These are phyloP conservation scores for Hyles lineata DNA, from an alignment of 2,888 invertebrate species.

Conservation along the genomic window DNA sequence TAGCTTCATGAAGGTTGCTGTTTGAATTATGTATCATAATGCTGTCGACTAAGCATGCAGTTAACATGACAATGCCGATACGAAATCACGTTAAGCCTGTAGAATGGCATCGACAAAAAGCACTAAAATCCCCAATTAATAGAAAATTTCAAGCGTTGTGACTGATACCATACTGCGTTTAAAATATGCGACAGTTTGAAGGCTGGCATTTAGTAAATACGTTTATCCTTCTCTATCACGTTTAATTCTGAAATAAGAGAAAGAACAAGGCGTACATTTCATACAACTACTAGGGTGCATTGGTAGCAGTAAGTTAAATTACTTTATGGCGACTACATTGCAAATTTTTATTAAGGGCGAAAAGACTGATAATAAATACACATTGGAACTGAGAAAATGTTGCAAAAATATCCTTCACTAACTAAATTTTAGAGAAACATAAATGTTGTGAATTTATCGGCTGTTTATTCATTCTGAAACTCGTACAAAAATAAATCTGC, in stretches of 20 bases:
- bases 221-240: constrained; percentile 59
- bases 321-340: constrained; percentile 60
- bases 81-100: constrained; percentile 60
- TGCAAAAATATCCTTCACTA: constrained; percentile 45
- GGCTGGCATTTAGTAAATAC: constrained; percentile 49
- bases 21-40: constrained; percentile 49
- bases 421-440: constrained; percentile 38
- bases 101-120: constrained; percentile 64
- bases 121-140: constrained; percentile 76
- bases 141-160: constrained; percentile 71
- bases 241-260: constrained; percentile 45
- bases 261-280: constrained; percentile 51
- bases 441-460: constrained; percentile 48
- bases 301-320: constrained; percentile 67
- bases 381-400: constrained; percentile 45
- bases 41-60: constrained; percentile 54
- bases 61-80: constrained; percentile 60
- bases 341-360: constrained; percentile 61
- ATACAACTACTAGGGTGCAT: constrained; percentile 61
- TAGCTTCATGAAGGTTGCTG: background rate
- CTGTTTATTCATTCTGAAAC: constrained; percentile 51
- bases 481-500: constrained; percentile 54
- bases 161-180: constrained; percentile 67
- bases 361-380: constrained; percentile 51
- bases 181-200: constrained; percentile 64